A percentile compares a stretch with the other conserved stretches of the same genome.
phyloP scores from a whole-genome alignment of 2,888 invertebrate genomes.

The Deilephila elpenor region DNA sequence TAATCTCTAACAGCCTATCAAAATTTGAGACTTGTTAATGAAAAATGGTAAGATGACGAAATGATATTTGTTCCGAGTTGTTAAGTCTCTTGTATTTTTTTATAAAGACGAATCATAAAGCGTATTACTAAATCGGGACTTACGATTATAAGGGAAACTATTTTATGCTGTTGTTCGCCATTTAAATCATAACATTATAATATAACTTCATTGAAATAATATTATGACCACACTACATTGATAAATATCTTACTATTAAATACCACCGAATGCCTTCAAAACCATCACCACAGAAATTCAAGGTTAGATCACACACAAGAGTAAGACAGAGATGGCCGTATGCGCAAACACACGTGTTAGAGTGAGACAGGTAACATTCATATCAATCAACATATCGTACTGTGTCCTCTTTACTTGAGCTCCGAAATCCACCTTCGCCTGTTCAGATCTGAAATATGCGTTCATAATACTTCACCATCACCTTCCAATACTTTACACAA shows the following conservation, averaged over 20 bases:
- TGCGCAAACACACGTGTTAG: conserved; percentile 25
- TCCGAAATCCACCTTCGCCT: conserved; percentile 77
- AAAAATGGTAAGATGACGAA: too few relatives aligned
- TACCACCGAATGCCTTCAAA: conserved; percentile 16
- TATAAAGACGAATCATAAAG: too few relatives aligned
- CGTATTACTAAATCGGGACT: too few relatives aligned
- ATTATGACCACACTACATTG: background rate
- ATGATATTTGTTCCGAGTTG: too few relatives aligned
- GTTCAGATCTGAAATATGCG: conserved; percentile 75
- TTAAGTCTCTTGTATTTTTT: too few relatives aligned
- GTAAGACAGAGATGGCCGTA: conserved; percentile 28
- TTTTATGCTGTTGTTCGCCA: too few relatives aligned
- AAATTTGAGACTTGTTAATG: too few relatives aligned
- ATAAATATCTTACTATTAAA: background rate
- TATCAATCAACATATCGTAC: conserved; percentile 59
- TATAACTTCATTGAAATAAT: too few relatives aligned
- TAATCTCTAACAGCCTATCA: too few relatives aligned
- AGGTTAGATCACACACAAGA: conserved; percentile 28
- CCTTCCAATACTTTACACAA: conserved; percentile 36
- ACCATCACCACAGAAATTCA: conserved; percentile 8
- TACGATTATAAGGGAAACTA: too few relatives aligned
- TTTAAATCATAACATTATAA: too few relatives aligned
- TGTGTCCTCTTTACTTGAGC: conserved; percentile 82
- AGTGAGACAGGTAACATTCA: conserved; percentile 30
- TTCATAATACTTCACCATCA: conserved; percentile 49